Evolutionary conservation across 2,888 invertebrate species (phyloP), one percentile per base, ranked within the genome.

Genomic region (Mamestra brassicae): DNA sequence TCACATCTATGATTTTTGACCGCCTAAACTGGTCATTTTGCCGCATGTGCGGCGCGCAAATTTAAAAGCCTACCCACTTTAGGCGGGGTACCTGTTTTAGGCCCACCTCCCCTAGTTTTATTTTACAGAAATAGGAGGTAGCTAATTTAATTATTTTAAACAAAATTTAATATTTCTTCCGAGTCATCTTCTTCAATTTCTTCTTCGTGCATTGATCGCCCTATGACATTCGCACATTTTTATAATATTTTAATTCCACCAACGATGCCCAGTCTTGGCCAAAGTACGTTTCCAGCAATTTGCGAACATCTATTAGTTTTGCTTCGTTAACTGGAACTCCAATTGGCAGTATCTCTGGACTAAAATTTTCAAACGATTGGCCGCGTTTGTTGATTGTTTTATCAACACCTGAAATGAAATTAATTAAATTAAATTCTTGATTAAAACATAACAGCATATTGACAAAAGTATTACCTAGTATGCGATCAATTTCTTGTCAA

Each of bases 111-210:
- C 26, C 38, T 38, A 38, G 38, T 38, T 61, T 61, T 61, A 61
- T 61, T 61, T 61, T 42, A 42, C 17, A 61, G 42, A 61, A 42
- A 61, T 17, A 42, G 42, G 8, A 60, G 55, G 50, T 50, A 50
- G 0, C 50, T 4, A 26, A 61, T 61, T 38, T 60, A 60, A 60
- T 38, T 1, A 38, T 36, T 60, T 60, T 38, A 60, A 38, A 60
- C 60, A 60, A 60, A 60, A 60, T 60, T 42, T 38, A 62, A 62
- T 62, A 62, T 45, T 62, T 62, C 61, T 62, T 62, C 61, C 4
- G n/a, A 62, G 45, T 45, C 45, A n/a, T 62, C 61, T 62, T 62
- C 61, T 45, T 45, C 61, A 57, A 57, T 57, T 45, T 45, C 45
- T 10, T 57, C 57, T 57, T 57, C 57, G 60, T 60, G 60, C 5